Evolutionary conservation across 2,797 vertebrate genomes (phyloP), one percentile per base, ranked within the genome.

Genomic region (Fistularia tabacaria): DNA sequence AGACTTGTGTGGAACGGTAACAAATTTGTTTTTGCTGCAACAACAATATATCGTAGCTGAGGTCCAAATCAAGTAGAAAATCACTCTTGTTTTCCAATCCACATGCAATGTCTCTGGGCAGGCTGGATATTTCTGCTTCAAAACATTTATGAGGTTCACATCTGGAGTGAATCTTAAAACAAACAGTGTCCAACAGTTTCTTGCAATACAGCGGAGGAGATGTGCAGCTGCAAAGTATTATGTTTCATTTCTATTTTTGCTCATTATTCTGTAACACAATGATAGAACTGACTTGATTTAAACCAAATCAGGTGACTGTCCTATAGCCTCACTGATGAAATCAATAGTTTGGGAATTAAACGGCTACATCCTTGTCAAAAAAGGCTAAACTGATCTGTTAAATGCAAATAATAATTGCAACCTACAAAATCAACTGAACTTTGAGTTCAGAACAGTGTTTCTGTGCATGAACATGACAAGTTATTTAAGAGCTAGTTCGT

Each of bases 161-260:
- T 85, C 77, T 87, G 85, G 82, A 84, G 64, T 39, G 60, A 69
- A 71, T 85, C 69, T 76, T 38, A 4, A 76, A 66, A 69, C 57
- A 63, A 67, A 49, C 37, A 6, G 66, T 54, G 73, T 75, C 72
- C 69, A 74, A 69, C 56, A 56, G 63, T 25, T 58, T 57, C 46
- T 1, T 11, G 41, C 51, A 11, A 54, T 47, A 57, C 58, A 63
- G 43, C 54, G 41, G 43, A 69, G 40, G 51, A 69, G 54, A 55
- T 47, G 60, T 57, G 66, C 65, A 79, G 63, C 66, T 68, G 57
- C n/a, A 10, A 6, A n/a, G 1, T 43, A 25, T 46, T 63, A 40
- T 56, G 25, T 49, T 69, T 48, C 55, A 6, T 9, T 15, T 62
- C 50, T 46, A n/a, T 49, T 65, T 69, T 70, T 53, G 25, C 2